These are phyloP conservation scores for Hydrotaea cyrtoneurina DNA, from an alignment of 2,888 invertebrate genomes.

Conservation along the genomic window DNA sequence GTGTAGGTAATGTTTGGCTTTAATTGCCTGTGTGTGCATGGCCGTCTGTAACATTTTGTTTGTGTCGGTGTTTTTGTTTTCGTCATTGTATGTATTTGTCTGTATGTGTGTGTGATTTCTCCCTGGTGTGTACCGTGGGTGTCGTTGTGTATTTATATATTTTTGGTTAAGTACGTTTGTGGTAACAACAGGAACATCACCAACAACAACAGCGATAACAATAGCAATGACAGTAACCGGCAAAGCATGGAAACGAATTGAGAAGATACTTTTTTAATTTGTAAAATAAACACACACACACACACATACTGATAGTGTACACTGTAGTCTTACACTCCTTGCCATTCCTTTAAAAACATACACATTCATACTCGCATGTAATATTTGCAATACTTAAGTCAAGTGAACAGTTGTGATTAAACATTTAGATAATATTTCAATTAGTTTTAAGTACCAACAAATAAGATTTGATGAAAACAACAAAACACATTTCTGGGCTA, in stretches of 20 bases:
- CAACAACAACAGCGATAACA: background rate
- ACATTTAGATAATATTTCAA: constrained; percentile 64
- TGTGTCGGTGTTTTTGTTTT: background rate
- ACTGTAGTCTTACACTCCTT: no score
- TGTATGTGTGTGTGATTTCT: background rate
- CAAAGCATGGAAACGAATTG: constrained; percentile 13
- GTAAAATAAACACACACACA: background rate
- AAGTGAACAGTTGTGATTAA: constrained; percentile 46
- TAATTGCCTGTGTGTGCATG: constrained; percentile 28
- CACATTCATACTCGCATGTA: constrained; percentile 8
- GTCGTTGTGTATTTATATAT: background rate
- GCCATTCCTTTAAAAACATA: no score
- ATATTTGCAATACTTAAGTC: constrained; percentile 8
- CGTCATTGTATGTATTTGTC: background rate
- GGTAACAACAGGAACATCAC: background rate
- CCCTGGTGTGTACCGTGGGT: background rate
- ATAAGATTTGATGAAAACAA: constrained; percentile 37
- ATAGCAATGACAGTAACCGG: constrained; percentile 13
- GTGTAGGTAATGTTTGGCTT: constrained; percentile 47
- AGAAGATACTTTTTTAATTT: constrained; percentile 10
- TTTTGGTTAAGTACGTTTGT: constrained; percentile 18
- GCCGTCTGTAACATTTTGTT: background rate
- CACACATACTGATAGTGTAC: constrained; percentile 14
- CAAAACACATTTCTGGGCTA: constrained; percentile 10
- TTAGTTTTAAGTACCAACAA: constrained; percentile 44